Percentiles rank a stretch among this genome's conserved stretches.
These are phyloP conservation scores for Sebastiscus tertius DNA, from an alignment of 2,797 vertebrate species.

Conservation along the genomic window DNA sequence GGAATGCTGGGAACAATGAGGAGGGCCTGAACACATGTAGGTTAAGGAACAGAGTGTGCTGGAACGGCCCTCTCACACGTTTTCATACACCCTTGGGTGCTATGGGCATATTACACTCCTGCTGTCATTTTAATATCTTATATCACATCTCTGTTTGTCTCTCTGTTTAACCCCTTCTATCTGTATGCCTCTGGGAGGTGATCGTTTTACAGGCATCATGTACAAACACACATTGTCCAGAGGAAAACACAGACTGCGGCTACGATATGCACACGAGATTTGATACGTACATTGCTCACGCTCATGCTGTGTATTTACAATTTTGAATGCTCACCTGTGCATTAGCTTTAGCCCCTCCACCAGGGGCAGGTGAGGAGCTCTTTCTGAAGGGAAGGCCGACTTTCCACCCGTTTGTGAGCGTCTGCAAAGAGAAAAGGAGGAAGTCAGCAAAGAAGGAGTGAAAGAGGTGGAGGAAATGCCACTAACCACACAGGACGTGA, in stretches of 20 bases:
- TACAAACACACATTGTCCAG: neutral
- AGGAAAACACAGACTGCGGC: neutral
- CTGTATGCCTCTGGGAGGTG: constrained; percentile 2
- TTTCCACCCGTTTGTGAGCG: constrained; percentile 69
- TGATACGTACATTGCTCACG: neutral
- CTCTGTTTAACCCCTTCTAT: neutral
- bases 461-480: constrained; percentile 41
- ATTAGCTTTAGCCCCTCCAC: constrained; percentile 42
- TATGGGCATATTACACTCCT: neutral
- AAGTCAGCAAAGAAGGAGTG: constrained; percentile 17
- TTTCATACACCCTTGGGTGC: constrained; percentile 37
- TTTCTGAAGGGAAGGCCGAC: constrained; percentile 70
- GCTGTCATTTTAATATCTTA: neutral
- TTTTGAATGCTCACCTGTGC: constrained; percentile 64
- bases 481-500: constrained; percentile 36
- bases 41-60: constrained; percentile 55
- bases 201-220: constrained; percentile 17
- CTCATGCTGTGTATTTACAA: neutral
- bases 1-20: constrained; percentile 64
- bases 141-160: neutral
- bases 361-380: constrained; percentile 35
- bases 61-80: constrained; percentile 13
- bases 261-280: neutral
- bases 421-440: constrained; percentile 56
- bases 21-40: constrained; percentile 24